Conservation (phyloP, 2,888 invertebrate species). For the Sphaeridia pumilis region DNA sequence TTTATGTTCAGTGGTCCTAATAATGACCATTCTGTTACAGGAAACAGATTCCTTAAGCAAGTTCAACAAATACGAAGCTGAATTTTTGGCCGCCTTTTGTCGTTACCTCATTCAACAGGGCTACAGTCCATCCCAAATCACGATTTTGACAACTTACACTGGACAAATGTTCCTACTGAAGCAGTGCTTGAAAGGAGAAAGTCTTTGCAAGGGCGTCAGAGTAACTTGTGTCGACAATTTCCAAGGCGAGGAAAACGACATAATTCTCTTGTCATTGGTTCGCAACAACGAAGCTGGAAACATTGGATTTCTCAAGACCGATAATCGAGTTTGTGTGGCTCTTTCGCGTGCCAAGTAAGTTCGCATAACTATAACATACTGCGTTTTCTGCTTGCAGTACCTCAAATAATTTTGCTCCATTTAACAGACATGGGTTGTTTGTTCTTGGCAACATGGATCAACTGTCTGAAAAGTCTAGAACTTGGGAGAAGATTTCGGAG, state of each 20-base stretch:
- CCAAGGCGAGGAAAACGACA: conserved; percentile 68
- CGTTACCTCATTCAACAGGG: conserved; percentile 51
- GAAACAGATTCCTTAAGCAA: conserved; percentile 48
- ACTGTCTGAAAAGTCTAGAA: conserved; percentile 21
- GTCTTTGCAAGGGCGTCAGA: conserved; percentile 44
- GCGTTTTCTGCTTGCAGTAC: background rate
- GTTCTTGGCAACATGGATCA: conserved; percentile 54
- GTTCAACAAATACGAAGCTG: conserved; percentile 53
- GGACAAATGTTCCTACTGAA: conserved; percentile 54
- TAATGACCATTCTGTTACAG: conserved; percentile 22
- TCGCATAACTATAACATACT: background rate
- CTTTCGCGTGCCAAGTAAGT: conserved; percentile 52
- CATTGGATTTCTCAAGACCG: conserved; percentile 57
- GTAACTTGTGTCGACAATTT: conserved; percentile 64
- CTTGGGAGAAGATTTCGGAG: conserved; percentile 36
- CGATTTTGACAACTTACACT: conserved; percentile 59
- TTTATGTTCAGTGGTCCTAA: no score
- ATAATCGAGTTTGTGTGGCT: conserved; percentile 65
- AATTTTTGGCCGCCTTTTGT: conserved; percentile 51
- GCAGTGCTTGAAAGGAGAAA: conserved; percentile 40
- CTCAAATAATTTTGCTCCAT: background rate
- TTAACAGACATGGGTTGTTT: conserved; percentile 48
- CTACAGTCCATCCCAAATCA: conserved; percentile 52
- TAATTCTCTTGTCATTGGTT: conserved; percentile 65
- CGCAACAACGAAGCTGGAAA: conserved; percentile 55